These are phyloP conservation scores for Camponotus pennsylvanicus DNA, from an alignment of 1,140 invertebrate species.

Conservation along the genomic window DNA sequence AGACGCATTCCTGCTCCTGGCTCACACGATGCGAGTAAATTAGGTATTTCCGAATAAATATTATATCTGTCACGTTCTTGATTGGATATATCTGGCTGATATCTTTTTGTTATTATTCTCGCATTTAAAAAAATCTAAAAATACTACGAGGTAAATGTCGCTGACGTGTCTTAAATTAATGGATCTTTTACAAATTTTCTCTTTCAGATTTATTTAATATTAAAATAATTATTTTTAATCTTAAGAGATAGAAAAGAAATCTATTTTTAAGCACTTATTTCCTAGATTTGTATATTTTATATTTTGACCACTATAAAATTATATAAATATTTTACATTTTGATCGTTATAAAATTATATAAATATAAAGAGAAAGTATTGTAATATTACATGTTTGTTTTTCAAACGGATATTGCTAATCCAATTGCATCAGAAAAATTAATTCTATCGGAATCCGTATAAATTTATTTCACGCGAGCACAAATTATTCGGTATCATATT, in stretches of 20 bases:
- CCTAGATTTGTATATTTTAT: constrained; percentile 10
- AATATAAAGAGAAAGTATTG: background rate
- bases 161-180: background rate
- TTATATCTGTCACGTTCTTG: constrained; percentile 20
- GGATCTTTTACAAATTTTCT: background rate
- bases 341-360: background rate
- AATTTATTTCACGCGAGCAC: background rate
- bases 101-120: background rate
- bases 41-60: constrained; percentile 35
- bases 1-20: constrained; percentile 30
- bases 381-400: background rate
- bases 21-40: constrained; percentile 14
- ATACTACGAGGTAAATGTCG: background rate
- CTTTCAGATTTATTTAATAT: background rate
- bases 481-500: constrained; percentile 1
- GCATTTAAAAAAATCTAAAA: background rate
- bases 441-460: background rate
- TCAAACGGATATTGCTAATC: background rate
- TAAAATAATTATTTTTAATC: background rate
- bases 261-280: background rate
- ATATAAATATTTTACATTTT: background rate
- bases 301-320: background rate
- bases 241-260: background rate
- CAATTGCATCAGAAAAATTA: background rate
- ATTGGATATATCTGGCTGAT: background rate